Base-by-base conservation (phyloP, 2,797 vertebrate species). In the Ispidina picta region DNA sequence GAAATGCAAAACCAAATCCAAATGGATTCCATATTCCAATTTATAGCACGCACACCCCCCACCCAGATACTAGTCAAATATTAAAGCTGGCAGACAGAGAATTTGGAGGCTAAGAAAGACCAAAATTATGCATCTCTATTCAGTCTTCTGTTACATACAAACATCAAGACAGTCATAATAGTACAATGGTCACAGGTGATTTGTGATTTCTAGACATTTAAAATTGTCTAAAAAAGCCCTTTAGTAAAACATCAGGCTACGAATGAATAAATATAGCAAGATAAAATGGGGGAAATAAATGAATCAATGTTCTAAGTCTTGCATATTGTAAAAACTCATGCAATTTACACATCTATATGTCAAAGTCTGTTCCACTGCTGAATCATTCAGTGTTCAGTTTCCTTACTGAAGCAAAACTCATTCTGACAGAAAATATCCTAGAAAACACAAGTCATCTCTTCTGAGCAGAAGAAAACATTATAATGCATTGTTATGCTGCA, bases 291-390 rank as follows among this genome's bases (percentile, higher is more conserved):
- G 31, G 59, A 85, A 93, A 72, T 59, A 83, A 89, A 84, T 59
- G 62, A 91, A 89, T 81, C 55, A 55, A 39, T 68, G 44, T 54
- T 92, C 21, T 80, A 86, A 51, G 29, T 44, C 49, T 56, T 62
- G 11, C 29, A 23, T 48, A 37, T 28, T 48, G 29, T 69, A 82
- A 84, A 88, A 84, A 60, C 35, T 84, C 29, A 20, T 54, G 49
- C 68, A 75, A 88, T 82, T 79, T 90, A 71, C 81, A 86, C 46
- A 65, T 92, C 85, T 90, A 65, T 86, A 87, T 77, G 75, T 80
- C 90, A 85, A 92, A 86, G 46, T 83, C 78, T 85, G 83, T 64
- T 92, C 60, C 60, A 41, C 17, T 85, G 81, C 65, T 93, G 84
- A 91, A 69, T 91, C 81, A 92, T 71, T 86, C 92, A 21, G 43